Conservation (phyloP, 2,888 invertebrate genomes). For the Endomychus coccineus region DNA sequence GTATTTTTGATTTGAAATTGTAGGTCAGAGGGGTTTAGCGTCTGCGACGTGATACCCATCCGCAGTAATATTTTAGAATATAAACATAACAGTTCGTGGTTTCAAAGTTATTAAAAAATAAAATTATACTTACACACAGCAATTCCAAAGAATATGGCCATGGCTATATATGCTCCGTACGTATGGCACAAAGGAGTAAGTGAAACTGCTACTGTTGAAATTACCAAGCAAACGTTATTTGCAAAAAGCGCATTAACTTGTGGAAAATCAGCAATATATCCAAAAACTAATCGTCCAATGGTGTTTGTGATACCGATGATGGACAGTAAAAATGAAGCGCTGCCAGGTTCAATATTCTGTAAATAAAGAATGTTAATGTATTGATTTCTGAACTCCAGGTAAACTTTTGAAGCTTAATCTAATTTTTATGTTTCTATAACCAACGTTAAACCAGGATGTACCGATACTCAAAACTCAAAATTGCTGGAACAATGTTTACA, state of each 20-base stretch:
- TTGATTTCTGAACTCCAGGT: too few relatives aligned
- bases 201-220: constrained; percentile 80
- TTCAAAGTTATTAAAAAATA: neutral
- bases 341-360: constrained; percentile 62
- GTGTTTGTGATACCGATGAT: constrained; percentile 93
- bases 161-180: constrained; percentile 68
- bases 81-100: too few relatives aligned
- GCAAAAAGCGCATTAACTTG: constrained; percentile 86
- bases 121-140: constrained; percentile 69
- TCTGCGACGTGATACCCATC: too few relatives aligned
- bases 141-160: constrained; percentile 84
- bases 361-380: constrained; percentile 27
- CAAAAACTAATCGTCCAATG: constrained; percentile 81
- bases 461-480: too few relatives aligned
- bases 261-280: constrained; percentile 86
- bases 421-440: too few relatives aligned
- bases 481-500: too few relatives aligned
- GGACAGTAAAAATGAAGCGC: constrained; percentile 70
- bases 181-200: constrained; percentile 75
- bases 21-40: too few relatives aligned
- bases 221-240: constrained; percentile 86
- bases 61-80: too few relatives aligned
- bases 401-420: too few relatives aligned
- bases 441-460: too few relatives aligned
- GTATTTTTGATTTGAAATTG: too few relatives aligned